Percentiles rank a stretch among this genome's conserved stretches.
phyloP scores from a whole-genome alignment of 2,113 vertebrate species.

The Platycercus adscitus region DNA sequence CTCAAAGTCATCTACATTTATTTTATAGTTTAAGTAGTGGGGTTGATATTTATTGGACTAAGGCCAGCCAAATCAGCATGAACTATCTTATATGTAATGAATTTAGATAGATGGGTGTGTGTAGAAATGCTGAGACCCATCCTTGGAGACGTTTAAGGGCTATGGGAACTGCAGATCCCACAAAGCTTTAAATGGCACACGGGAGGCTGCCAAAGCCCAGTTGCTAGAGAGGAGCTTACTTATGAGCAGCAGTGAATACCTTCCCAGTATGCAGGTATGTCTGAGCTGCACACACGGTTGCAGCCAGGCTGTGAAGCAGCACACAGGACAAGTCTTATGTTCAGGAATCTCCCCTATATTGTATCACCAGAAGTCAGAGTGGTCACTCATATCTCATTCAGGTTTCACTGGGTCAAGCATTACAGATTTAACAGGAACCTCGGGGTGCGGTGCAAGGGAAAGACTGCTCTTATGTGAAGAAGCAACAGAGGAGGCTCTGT shows the following conservation, averaged over 20 bases:
- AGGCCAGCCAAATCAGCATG: neutral
- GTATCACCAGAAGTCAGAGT: neutral
- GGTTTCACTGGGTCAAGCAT: neutral
- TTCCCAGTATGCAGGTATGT: neutral
- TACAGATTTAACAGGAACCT: neutral
- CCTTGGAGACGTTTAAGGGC: neutral
- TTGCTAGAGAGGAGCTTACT: neutral
- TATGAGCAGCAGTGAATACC: neutral
- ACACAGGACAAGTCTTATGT: rapidly evolving
- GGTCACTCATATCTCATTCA: neutral
- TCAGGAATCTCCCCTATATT: neutral
- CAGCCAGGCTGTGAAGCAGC: neutral
- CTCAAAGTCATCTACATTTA: neutral
- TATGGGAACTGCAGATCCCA: neutral
- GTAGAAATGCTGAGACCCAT: neutral
- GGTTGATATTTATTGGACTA: neutral
- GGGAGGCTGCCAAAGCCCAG: neutral
- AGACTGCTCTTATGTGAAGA: neutral
- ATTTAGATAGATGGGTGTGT: neutral
- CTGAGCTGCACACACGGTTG: neutral
- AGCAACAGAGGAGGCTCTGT: neutral
- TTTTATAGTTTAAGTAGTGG: neutral
- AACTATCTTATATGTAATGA: neutral
- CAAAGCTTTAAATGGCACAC: too few relatives aligned
- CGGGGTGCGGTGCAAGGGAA: rapidly evolving